phyloP scores from a whole-genome alignment of 2,797 vertebrate genomes.

The Phalanger gymnotis region DNA sequence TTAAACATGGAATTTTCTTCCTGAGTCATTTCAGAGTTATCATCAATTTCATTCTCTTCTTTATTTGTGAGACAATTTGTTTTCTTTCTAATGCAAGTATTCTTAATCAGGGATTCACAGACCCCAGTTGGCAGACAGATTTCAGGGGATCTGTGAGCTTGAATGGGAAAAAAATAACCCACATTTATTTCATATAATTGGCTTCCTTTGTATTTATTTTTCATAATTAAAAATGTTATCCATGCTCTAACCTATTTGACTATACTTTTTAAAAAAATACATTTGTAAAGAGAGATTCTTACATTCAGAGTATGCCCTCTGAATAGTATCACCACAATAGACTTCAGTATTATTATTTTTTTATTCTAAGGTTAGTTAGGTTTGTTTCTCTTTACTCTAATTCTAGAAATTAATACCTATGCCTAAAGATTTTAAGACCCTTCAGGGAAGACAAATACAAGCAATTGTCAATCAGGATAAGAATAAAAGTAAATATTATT shows the following conservation, averaged over 20 bases:
- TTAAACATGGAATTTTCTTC: conserved; percentile 73
- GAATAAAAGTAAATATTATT: conserved; percentile 49
- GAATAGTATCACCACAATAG: not conserved
- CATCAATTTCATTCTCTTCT: conserved; percentile 50
- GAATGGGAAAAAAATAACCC: not conserved
- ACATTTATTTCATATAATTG: not conserved
- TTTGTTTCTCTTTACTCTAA: conserved; percentile 64
- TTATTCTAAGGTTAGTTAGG: conserved; percentile 43
- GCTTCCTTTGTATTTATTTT: not conserved
- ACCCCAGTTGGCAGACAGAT: not conserved
- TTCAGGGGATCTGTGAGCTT: not conserved
- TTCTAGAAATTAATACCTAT: conserved; percentile 62
- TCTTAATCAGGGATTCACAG: conserved; percentile 28
- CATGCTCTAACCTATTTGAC: not conserved
- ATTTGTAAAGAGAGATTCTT: conserved; percentile 4
- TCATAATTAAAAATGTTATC: not conserved
- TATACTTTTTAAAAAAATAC: not conserved
- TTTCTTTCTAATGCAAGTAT: conserved; percentile 23
- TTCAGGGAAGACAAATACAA: conserved; percentile 70
- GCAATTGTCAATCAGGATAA: conserved; percentile 71
- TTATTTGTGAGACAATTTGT: conserved; percentile 19
- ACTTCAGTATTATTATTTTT: not conserved
- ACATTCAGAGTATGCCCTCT: not conserved
- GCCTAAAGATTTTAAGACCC: conserved; percentile 72
- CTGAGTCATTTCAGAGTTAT: conserved; percentile 59